Evolutionary conservation across 1,140 invertebrate species (phyloP).

Genomic region (Leptopilina boulardi): DNA sequence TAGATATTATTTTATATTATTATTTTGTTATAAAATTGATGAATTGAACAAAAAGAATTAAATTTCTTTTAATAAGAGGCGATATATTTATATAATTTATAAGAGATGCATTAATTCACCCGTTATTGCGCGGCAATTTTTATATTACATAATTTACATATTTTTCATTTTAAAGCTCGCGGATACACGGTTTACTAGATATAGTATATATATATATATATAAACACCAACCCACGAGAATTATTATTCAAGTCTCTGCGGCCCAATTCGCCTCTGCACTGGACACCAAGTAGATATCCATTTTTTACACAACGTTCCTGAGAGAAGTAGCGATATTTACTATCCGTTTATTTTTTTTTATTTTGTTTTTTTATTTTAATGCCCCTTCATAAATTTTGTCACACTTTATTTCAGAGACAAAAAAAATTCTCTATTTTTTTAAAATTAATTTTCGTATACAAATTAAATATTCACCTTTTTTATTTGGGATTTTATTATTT

Average conservation of each 20-base stretch:
- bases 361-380: neutral
- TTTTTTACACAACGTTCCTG: neutral
- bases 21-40: too few species aligned
- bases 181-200: conserved; percentile 11
- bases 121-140: conserved; percentile 18
- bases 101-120: neutral
- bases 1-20: too few species aligned
- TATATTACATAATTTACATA: conserved; percentile 33
- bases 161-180: conserved; percentile 31
- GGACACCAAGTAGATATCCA: conserved; percentile 1
- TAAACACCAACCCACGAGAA: conserved; percentile 22
- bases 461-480: too few species aligned
- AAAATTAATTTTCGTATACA: too few species aligned
- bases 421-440: too few species aligned
- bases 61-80: neutral
- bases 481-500: too few species aligned
- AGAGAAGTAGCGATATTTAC: conserved; percentile 12
- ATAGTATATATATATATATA: too few species aligned
- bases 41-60: too few species aligned
- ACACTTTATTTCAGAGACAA: too few species aligned
- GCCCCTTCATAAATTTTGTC: neutral
- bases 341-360: conserved; percentile 4
- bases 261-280: conserved; percentile 28
- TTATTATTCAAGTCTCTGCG: conserved; percentile 21
- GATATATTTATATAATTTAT: conserved; percentile 8